Evolutionary conservation across 2,888 invertebrate genomes (phyloP).

Genomic region (Strigamia transsilvanica): DNA sequence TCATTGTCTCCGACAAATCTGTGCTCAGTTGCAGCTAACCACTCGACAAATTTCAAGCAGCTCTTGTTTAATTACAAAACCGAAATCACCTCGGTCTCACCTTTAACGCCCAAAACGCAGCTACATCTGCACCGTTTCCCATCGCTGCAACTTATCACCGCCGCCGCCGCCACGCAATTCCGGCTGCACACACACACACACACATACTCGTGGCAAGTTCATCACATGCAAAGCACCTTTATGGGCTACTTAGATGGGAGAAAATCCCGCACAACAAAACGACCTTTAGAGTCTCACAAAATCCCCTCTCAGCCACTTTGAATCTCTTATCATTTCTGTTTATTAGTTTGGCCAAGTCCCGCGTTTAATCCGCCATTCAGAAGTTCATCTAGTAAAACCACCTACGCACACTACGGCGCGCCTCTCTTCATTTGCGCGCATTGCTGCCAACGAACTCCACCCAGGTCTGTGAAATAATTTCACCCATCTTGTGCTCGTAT

Average conservation of each 20-base stretch:
- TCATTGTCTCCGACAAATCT: background rate
- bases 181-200: background rate
- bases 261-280: slow-evolving; percentile 14
- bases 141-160: background rate
- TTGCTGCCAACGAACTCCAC: background rate
- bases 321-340: slow-evolving; percentile 28
- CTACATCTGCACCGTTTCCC: slow-evolving; percentile 23
- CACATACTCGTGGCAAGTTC: background rate
- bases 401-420: background rate
- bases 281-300: background rate
- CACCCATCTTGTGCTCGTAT: slow-evolving; percentile 44
- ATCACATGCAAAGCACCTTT: slow-evolving; percentile 44
- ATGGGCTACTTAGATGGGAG: slow-evolving; percentile 13
- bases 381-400: background rate
- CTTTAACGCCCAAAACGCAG: background rate
- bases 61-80: slow-evolving; percentile 41
- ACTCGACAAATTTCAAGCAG: slow-evolving; percentile 38
- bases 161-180: slow-evolving; percentile 23
- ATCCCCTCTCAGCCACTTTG: slow-evolving; percentile 41
- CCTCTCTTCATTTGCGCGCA: background rate
- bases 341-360: slow-evolving; percentile 19
- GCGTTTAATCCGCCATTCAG: slow-evolving; percentile 4
- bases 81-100: background rate
- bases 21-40: slow-evolving; percentile 21
- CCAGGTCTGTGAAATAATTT: slow-evolving; percentile 17